Evolutionary conservation across 2,113 vertebrate genomes (phyloP), one percentile per base, ranked within the genome.

Genomic region (Mellivora capensis): DNA sequence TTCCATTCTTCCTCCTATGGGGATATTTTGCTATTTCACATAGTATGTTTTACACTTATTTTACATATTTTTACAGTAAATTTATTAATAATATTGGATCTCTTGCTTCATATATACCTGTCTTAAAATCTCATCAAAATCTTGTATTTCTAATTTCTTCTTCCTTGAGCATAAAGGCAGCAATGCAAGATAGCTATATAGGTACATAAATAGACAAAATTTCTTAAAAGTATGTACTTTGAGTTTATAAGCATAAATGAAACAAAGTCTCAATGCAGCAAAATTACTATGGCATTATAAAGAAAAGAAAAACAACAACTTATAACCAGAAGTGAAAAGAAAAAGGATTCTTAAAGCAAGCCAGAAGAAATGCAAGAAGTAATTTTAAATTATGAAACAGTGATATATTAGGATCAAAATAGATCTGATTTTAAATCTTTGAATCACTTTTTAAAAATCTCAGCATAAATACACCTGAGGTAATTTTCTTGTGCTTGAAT

Each of bases 331-430:
- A 93, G 84, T 86, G 42, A 90, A 89, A 93, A 76, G 4, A 39
- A 74, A 25, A 76, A 37, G 6, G 77, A 7, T 27, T 34, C 74
- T 97, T 93, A 34, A 83, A 92, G 49, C 15, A 47, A 96, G 8
- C 76, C 37, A 54, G 44, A 90, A 94, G 23, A 96, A 79, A 93
- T 69, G 5, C n/a, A 90, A 87, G 69, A 27, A 29, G 12, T 62
- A 52, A 95, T 72, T 80, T 84, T 90, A 69, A 87, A 49, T 86
- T 81, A 42, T 49, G 71, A 57, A 92, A 69, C 7, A 87, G 52
- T 71, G 92, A 29, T 39, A 52, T 74, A 14, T 79, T 9, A 87
- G 64, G 64, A 67, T 96, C 31, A 90, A 94, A 97, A 59, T 84
- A 69, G 57, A 39, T 87, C 13, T 9, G 12, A 86, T 79, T 92